phyloP scores from a whole-genome alignment of 2,113 vertebrate species.

The Phalacrocorax brasilianus region DNA sequence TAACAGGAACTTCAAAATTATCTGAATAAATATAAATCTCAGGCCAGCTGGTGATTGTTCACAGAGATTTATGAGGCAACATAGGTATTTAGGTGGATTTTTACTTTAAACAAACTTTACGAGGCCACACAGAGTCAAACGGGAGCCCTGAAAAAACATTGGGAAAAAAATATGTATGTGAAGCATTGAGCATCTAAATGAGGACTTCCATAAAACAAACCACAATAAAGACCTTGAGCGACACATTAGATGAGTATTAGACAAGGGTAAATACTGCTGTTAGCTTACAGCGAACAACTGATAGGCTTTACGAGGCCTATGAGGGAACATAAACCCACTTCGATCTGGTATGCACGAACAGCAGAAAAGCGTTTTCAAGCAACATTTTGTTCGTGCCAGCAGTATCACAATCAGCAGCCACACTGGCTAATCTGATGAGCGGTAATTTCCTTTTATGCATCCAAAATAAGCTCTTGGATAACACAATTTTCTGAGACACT shows the following conservation, averaged over 20 bases:
- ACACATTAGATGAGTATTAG: background rate
- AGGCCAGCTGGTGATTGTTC: background rate
- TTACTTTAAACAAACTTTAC: background rate
- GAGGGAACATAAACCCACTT: background rate
- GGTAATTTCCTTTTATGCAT: background rate
- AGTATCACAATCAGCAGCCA: background rate
- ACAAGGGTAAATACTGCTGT: slow-evolving; percentile 4
- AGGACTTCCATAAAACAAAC: background rate
- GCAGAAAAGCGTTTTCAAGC: background rate
- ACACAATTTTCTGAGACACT: background rate
- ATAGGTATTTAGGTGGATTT: background rate
- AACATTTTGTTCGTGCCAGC: background rate
- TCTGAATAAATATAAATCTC: background rate
- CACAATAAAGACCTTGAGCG: background rate
- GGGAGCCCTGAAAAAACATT: background rate
- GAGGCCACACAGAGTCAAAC: background rate
- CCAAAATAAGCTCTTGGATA: background rate
- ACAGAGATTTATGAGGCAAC: background rate
- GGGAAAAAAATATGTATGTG: background rate
- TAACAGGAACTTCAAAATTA: background rate
- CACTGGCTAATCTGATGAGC: background rate
- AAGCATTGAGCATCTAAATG: background rate
- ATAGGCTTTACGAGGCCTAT: background rate
- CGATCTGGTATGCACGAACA: background rate
- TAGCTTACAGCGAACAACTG: background rate